Base-by-base conservation (phyloP, 2,113 vertebrate genomes). In the Dromas ardeola region DNA sequence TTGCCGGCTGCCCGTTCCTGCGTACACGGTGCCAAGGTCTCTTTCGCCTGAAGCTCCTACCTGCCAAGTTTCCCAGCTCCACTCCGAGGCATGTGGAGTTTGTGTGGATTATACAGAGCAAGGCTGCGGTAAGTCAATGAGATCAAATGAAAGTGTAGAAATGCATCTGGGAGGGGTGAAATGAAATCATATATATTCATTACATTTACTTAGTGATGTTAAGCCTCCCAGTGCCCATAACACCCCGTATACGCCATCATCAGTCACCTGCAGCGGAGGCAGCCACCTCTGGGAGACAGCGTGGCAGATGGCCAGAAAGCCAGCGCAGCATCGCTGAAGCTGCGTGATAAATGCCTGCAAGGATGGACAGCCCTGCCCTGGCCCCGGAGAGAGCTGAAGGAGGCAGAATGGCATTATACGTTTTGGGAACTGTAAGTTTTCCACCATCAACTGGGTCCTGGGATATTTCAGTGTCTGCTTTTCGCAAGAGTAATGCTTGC, bases 171-270 rank as follows among this genome's bases (percentile, higher is more conserved):
- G 25, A 3, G 11, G 40, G 13, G 19, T 13, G 36, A 67, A 95
- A 94, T 85, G 56, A 79, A 94, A 88, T 94, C 22, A 42, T 90
- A 61, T 77, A n/a, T 88, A 81, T 91, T 96, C 87, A 88, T 94
- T 96, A 70, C 62, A 47, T 83, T 90, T 79, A 53, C 83, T 91
- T 81, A 67, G 81, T 32, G 92, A 88, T 73, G 66, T 58, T 76
- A 69, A 91, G 42, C 49, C 81, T 94, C 85, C 45, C 74, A 72
- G 70, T 63, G 79, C 81, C 81, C 15, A 1, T 50, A 93, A 81
- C 84, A 71, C 73, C 53, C 81, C 15, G 15, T 34, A 23, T 20
- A 50, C 15, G 5, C 56, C 1, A 0, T 25, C 86, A 84, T 89
- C 77, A 71, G 63, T 91, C 94, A 94, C 81, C 77, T 79, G 15